A percentile compares a stretch with the other conserved stretches of the same genome.
These are phyloP conservation scores for Doryteuthis pealeii DNA, from an alignment of 1,140 invertebrate species.

Conservation along the genomic window DNA sequence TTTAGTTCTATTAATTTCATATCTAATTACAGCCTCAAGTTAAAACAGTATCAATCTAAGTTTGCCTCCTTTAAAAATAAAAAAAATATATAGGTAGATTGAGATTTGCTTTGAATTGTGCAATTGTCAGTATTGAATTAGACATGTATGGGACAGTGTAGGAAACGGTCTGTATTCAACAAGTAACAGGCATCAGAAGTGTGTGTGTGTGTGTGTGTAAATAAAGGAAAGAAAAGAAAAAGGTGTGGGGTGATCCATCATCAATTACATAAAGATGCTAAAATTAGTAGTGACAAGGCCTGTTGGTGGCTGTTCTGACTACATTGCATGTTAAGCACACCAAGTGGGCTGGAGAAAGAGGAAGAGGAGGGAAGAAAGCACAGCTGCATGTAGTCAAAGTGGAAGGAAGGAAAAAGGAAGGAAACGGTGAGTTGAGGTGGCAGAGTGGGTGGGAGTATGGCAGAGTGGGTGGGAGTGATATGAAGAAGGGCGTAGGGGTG, in stretches of 20 bases:
- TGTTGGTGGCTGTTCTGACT: background rate
- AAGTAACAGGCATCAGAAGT: too few species aligned
- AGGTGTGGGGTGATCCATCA: background rate
- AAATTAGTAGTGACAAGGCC: constrained; percentile 8
- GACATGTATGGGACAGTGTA: too few species aligned
- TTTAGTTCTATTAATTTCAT: too few species aligned
- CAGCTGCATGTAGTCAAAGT: background rate
- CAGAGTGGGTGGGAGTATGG: background rate
- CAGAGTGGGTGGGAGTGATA: background rate
- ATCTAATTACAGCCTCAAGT: too few species aligned
- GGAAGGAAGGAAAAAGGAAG: background rate
- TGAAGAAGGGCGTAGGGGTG: background rate
- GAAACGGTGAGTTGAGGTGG: background rate
- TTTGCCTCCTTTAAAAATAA: too few species aligned
- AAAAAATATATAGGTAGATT: too few species aligned
- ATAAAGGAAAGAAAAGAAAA: background rate
- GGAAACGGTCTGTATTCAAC: too few species aligned
- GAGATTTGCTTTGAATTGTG: too few species aligned
- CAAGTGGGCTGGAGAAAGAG: background rate
- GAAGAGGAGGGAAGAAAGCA: background rate
- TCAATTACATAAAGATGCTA: constrained; percentile 3
- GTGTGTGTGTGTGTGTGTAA: background rate
- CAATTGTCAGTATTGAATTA: too few species aligned
- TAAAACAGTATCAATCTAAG: too few species aligned
- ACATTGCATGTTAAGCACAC: too few species aligned